Percentiles rank a stretch among this genome's conserved stretches.
These are phyloP conservation scores for Chionodraco myersi DNA, from an alignment of 2,113 vertebrate genomes.

Conservation along the genomic window DNA sequence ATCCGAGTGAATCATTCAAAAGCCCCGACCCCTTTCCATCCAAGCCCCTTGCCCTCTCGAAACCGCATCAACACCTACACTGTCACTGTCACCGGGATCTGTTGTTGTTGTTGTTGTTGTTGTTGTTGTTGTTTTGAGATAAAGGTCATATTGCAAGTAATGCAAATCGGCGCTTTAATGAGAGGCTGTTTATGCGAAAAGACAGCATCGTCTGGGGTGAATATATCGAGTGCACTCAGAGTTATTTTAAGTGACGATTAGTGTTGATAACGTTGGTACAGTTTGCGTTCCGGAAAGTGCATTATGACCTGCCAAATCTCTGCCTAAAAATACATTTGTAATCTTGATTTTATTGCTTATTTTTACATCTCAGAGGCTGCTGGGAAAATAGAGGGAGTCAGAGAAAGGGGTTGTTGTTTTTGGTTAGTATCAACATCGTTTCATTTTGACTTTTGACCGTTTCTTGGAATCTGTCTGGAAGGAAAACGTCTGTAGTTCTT, in stretches of 20 bases:
- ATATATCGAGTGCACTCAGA: neutral
- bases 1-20: slow-evolving; percentile 30
- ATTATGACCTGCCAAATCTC: slow-evolving; percentile 1
- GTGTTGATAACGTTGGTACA: too few species aligned
- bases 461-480: neutral
- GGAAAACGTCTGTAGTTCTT: neutral
- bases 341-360: neutral
- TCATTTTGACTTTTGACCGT: neutral
- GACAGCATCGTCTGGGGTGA: too few species aligned
- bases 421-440: neutral
- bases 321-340: neutral
- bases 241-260: neutral
- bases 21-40: neutral
- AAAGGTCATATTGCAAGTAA: neutral
- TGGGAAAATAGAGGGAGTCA: too few species aligned
- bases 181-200: neutral
- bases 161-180: neutral
- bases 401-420: neutral
- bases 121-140: neutral
- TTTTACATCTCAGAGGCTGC: neutral
- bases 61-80: neutral
- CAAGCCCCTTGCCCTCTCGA: neutral
- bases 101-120: neutral
- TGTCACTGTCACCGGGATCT: neutral
- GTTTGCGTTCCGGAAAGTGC: too few species aligned